Base-by-base conservation (phyloP, 2,888 invertebrate genomes). In the Hofmannophila pseudospretella region DNA sequence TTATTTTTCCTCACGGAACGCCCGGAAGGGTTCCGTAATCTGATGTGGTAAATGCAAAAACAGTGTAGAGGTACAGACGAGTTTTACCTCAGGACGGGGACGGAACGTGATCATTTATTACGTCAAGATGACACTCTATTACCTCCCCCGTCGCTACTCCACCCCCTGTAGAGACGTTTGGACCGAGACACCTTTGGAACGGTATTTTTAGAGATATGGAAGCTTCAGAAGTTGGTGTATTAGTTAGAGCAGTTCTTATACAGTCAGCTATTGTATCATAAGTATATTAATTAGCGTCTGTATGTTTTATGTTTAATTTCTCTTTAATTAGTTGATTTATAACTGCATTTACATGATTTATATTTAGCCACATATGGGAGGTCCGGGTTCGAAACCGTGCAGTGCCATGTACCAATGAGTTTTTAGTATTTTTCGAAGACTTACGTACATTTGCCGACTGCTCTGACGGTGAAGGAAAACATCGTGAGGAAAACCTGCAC, bases 51-150 rank as follows among this genome's bases (percentile, higher is more conserved):
- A 72, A 69, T 78, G 74, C 70, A 75, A 77, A 78, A 78, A 78
- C 74, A 67, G 67, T 67, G 71, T 67, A 52, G 54, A 61, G 63
- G 62, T 51, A 57, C 50, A 52, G 50, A 43, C 50, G 52, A 52
- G 49, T 52, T 46, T 44, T 37, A 52, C 52, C 49, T 42, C 37
- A 43, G 44, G 52, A 48, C 59, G 45, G 58, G 61, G 69, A 62
- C 56, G 52, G 59, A 64, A 64, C 51, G 49, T 49, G 68, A 76
- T 81, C 86, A 84, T 86, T 85, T 81, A 70, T 87, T 72, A 85
- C 64, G 67, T 62, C 73, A 69, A 78, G 79, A 77, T 82, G 86
- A 87, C 86, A 85, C 79, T 81, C 74, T 79, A 84, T 85, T 85
- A 82, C 63, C 58, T 47, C 41, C 37, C 44, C 45, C 27, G 45